Evolutionary conservation across 2,888 invertebrate genomes (phyloP).

Genomic region (Coelogynopora nodosa): DNA sequence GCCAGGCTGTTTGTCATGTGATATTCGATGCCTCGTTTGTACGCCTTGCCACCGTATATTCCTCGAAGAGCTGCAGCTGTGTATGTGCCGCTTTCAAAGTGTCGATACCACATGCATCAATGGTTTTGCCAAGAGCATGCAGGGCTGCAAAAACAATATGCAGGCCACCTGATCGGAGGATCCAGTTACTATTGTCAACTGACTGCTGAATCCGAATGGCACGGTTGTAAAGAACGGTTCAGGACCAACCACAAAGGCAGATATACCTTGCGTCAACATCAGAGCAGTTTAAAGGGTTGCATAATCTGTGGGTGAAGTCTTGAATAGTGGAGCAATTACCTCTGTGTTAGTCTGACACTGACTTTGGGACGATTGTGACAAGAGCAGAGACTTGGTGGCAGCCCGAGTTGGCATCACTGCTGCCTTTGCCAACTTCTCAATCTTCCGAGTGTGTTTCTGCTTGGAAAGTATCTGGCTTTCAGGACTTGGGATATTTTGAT

Average conservation of each 20-base stretch:
- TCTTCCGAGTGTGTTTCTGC: neutral
- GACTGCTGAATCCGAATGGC: neutral
- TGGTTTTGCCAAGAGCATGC: conserved; percentile 46
- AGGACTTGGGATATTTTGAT: neutral
- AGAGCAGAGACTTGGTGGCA: conserved; percentile 42
- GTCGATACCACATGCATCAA: conserved; percentile 44
- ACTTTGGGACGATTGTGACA: neutral
- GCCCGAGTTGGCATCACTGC: conserved; percentile 26
- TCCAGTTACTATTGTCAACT: conserved; percentile 45
- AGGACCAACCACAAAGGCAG: too few relatives aligned
- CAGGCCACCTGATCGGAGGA: conserved; percentile 25
- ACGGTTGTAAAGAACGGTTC: neutral
- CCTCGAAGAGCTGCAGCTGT: conserved; percentile 45
- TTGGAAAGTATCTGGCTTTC: neutral
- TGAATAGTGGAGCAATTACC: conserved; percentile 44
- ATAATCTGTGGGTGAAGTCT: conserved; percentile 40
- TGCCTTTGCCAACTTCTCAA: conserved; percentile 6
- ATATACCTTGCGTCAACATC: conserved; percentile 41
- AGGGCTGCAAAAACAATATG: conserved; percentile 46
- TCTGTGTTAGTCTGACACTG: conserved; percentile 37
- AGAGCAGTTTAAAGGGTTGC: conserved; percentile 43
- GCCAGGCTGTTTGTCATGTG: conserved; percentile 3
- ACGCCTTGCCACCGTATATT: conserved; percentile 44
- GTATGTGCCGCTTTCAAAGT: conserved; percentile 46
- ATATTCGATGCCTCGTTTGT: conserved; percentile 46